Evolutionary conservation across 2,113 vertebrate species (phyloP).

Genomic region (Oceanodroma tethys): DNA sequence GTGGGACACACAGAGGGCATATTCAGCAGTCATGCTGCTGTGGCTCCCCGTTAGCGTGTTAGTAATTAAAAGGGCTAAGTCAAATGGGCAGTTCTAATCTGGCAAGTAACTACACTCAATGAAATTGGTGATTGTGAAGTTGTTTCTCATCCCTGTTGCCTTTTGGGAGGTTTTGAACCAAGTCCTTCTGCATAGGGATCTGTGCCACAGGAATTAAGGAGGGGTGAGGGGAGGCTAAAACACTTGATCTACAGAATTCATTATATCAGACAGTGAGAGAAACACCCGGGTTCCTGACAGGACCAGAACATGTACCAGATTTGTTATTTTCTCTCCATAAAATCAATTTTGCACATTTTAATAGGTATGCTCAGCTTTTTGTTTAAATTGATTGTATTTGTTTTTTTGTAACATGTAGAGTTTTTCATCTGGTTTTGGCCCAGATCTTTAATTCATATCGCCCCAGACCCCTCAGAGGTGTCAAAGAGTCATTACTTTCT

Average conservation of each 20-base stretch:
- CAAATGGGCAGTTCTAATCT: neutral
- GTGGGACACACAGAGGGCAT: neutral
- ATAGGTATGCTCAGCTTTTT: neutral
- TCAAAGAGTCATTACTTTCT: neutral
- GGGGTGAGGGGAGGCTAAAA: accelerated
- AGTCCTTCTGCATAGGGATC: neutral
- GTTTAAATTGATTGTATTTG: neutral
- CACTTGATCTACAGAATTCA: neutral
- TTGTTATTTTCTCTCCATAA: neutral
- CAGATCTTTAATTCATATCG: neutral
- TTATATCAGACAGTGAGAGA: neutral
- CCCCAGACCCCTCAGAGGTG: neutral
- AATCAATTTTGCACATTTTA: conserved; percentile 21
- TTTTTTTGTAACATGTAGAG: neutral
- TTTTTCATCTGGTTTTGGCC: neutral
- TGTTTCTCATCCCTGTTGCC: neutral
- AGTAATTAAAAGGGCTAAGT: neutral
- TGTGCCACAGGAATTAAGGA: neutral
- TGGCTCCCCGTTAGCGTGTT: accelerated
- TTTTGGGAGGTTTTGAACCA: neutral
- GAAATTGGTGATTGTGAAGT: neutral
- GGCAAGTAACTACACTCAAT: neutral
- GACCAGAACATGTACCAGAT: neutral
- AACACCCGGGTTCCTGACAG: neutral
- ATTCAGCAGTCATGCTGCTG: neutral